Evolutionary conservation across 2,888 invertebrate genomes (phyloP).

Genomic region (Drosophila macrospina): DNA sequence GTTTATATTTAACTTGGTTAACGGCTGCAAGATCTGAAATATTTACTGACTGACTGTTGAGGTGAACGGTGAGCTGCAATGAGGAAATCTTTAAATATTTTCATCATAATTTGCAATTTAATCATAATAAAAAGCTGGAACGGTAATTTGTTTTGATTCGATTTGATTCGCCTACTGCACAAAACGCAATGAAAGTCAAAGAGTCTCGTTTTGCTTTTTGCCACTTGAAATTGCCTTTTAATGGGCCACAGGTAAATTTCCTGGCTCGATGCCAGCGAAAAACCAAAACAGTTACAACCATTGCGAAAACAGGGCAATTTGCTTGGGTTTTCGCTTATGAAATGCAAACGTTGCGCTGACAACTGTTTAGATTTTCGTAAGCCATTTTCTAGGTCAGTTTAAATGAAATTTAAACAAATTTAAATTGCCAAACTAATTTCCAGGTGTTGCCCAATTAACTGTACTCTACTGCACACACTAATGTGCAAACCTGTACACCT

Average conservation of each 20-base stretch:
- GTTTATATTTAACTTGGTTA: slow-evolving; percentile 2
- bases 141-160: slow-evolving; percentile 34
- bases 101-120: slow-evolving; percentile 40
- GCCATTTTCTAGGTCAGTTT: slow-evolving; percentile 68
- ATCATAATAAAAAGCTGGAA: slow-evolving; percentile 43
- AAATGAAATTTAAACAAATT: slow-evolving; percentile 24
- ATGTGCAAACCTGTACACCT: slow-evolving; percentile 58
- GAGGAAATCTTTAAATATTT: slow-evolving; percentile 62
- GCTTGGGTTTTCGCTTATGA: slow-evolving; percentile 45
- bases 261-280: slow-evolving; percentile 58
- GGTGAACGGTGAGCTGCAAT: slow-evolving; percentile 56
- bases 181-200: slow-evolving; percentile 57
- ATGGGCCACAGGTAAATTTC: slow-evolving; percentile 64
- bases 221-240: slow-evolving; percentile 62
- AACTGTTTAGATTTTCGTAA: slow-evolving; percentile 26
- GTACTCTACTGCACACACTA: slow-evolving; percentile 45
- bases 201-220: slow-evolving; percentile 35
- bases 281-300: slow-evolving; percentile 31
- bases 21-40: slow-evolving; percentile 34
- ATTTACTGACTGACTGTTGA: slow-evolving; percentile 33
- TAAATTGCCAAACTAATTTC: slow-evolving; percentile 38
- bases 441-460: slow-evolving; percentile 33
- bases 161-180: slow-evolving; percentile 48
- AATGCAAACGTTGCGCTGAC: slow-evolving; percentile 24
- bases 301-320: slow-evolving; percentile 64